Percentiles rank a stretch among this genome's conserved stretches.
phyloP scores from a whole-genome alignment of 2,113 vertebrate species.

The Axis porcinus region DNA sequence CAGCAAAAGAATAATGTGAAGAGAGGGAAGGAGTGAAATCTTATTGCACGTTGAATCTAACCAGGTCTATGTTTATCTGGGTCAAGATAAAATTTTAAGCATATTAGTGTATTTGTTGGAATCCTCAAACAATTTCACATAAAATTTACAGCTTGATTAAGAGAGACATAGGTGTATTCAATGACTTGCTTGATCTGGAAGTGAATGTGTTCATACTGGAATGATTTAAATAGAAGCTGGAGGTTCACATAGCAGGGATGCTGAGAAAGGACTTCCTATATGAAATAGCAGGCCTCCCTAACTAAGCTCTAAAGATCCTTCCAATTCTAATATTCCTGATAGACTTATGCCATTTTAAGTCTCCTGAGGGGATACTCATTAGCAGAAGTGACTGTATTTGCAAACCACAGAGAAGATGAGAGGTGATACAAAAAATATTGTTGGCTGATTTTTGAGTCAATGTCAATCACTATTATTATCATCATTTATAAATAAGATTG shows the following conservation, averaged over 20 bases:
- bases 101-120: background rate
- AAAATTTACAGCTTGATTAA: background rate
- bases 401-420: background rate
- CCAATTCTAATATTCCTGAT: background rate
- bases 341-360: background rate
- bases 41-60: conserved; percentile 1
- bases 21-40: background rate
- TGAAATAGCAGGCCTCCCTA: background rate
- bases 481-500: background rate
- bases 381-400: background rate
- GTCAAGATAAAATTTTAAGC: conserved; percentile 29
- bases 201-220: background rate
- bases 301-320: background rate
- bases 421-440: background rate
- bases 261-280: background rate
- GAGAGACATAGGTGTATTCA: background rate
- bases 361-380: background rate
- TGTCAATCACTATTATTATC: background rate
- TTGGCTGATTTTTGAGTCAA: background rate
- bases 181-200: background rate
- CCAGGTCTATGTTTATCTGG: background rate
- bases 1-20: background rate
- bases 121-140: background rate
- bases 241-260: background rate
- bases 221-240: background rate